phyloP scores from a whole-genome alignment of 1,140 invertebrate species.

The Mercenaria mercenaria region DNA sequence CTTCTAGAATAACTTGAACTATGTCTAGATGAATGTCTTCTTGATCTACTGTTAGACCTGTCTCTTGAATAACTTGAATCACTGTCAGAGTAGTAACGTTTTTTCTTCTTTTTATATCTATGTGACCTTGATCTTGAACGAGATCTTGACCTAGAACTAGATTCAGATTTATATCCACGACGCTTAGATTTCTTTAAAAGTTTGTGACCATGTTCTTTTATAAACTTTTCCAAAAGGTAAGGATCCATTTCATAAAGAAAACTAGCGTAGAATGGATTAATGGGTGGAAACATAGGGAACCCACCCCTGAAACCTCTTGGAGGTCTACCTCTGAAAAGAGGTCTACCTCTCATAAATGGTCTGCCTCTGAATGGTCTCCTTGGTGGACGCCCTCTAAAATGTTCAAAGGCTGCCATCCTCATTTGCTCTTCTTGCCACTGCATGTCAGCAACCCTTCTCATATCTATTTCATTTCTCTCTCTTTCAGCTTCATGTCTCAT shows the following conservation, averaged over 20 bases:
- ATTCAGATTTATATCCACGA: neutral
- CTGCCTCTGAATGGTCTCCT: constrained; percentile 36
- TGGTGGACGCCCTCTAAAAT: neutral
- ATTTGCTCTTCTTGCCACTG: neutral
- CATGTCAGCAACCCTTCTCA: neutral
- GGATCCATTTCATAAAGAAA: constrained; percentile 40
- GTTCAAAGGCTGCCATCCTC: neutral
- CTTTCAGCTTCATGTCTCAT: neutral
- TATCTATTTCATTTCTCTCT: neutral
- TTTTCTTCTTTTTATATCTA: constrained; percentile 32
- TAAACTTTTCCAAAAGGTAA: constrained; percentile 27
- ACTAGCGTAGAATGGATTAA: constrained; percentile 50
- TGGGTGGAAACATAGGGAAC: constrained; percentile 30
- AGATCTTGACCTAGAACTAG: constrained; percentile 28
- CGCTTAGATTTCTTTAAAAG: neutral
- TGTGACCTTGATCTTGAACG: neutral
- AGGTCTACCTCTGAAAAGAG: constrained; percentile 22
- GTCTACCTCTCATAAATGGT: constrained; percentile 21
- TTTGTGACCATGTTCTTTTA: constrained; percentile 42
- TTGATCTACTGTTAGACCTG: constrained; percentile 20
- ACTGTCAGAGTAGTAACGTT: constrained; percentile 26
- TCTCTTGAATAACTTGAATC: constrained; percentile 41
- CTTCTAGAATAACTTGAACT: constrained; percentile 47
- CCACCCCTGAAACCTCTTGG: constrained; percentile 41
- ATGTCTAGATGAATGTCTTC: constrained; percentile 8